Percentiles rank a stretch among this genome's conserved stretches.
Conservation (phyloP, 2,888 invertebrate species). For the Pristionchus mayeri region DNA sequence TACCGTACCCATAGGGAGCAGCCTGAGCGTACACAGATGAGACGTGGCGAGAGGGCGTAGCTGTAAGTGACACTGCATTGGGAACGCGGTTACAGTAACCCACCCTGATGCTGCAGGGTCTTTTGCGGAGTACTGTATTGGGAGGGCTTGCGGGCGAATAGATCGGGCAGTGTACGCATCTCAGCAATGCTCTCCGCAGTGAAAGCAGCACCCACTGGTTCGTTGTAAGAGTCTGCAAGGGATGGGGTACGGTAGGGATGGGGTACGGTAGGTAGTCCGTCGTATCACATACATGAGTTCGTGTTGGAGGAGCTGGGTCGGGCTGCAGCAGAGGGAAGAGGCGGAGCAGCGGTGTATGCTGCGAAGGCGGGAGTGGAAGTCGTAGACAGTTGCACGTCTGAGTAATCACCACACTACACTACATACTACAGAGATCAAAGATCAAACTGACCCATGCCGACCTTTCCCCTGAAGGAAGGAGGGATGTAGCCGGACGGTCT, state of each 20-base stretch:
- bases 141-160: neutral
- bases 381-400: slow-evolving; percentile 37
- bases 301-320: neutral
- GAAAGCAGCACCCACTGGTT: neutral
- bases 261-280: neutral
- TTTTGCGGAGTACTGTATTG: neutral
- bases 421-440: slow-evolving; percentile 20
- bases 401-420: neutral
- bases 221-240: neutral
- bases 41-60: neutral
- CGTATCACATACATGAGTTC: slow-evolving; percentile 1
- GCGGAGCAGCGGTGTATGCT: neutral
- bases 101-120: slow-evolving; percentile 7
- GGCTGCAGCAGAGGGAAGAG: neutral
- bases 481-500: slow-evolving; percentile 15
- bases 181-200: slow-evolving; percentile 44
- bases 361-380: slow-evolving; percentile 21
- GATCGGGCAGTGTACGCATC: neutral
- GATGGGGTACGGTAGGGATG: neutral
- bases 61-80: neutral
- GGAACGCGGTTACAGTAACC: neutral
- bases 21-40: slow-evolving; percentile 20
- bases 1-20: slow-evolving; percentile 7
- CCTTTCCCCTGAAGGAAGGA: neutral
- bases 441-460: slow-evolving; percentile 37